A percentile compares a stretch with the other conserved stretches of the same genome.
These are phyloP conservation scores for Clarias batrachus DNA, from an alignment of 2,113 vertebrate species.

Conservation along the genomic window DNA sequence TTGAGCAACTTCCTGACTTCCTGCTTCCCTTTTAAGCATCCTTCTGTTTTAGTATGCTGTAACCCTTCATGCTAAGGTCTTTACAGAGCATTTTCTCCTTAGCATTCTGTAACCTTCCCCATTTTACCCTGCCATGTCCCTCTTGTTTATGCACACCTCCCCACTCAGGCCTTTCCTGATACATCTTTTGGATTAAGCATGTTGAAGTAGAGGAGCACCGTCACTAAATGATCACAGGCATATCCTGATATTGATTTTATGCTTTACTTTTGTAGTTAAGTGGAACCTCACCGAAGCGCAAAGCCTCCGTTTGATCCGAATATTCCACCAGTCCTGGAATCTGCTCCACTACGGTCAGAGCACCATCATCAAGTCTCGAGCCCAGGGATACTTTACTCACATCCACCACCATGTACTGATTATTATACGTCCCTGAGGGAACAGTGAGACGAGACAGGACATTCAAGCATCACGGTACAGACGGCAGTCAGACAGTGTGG, in stretches of 20 bases:
- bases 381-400: slow-evolving; percentile 79
- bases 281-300: slow-evolving; percentile 78
- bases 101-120: neutral
- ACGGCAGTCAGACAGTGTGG: neutral
- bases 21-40: neutral
- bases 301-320: slow-evolving; percentile 84
- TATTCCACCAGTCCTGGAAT: slow-evolving; percentile 85
- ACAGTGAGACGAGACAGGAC: neutral
- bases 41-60: too few species aligned
- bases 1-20: neutral
- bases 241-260: neutral
- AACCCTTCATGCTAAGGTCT: neutral
- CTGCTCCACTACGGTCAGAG: slow-evolving; percentile 87
- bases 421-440: slow-evolving; percentile 86
- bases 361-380: slow-evolving; percentile 71
- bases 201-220: neutral
- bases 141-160: neutral
- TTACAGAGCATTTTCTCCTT: neutral
- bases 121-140: neutral
- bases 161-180: neutral
- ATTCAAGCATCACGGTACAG: neutral
- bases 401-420: slow-evolving; percentile 92
- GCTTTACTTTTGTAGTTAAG: neutral
- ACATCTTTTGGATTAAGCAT: neutral
- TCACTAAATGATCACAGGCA: neutral